These are phyloP conservation scores for Lasioglossum malachurum DNA, from an alignment of 2,888 invertebrate genomes.

Conservation along the genomic window DNA sequence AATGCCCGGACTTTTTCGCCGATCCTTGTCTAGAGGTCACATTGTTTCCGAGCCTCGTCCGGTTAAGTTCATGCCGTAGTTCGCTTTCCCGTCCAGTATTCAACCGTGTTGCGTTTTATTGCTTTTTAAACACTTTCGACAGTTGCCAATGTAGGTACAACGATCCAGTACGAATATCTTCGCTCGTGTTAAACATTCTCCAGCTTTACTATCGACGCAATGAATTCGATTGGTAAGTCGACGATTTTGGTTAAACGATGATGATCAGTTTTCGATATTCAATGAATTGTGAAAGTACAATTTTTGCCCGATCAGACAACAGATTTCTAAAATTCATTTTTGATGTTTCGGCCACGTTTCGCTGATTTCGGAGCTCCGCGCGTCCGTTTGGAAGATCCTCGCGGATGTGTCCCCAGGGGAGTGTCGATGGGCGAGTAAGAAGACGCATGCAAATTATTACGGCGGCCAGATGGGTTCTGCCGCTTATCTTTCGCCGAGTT, in stretches of 20 bases:
- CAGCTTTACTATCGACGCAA: too few relatives aligned
- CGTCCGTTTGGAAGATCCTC: neutral
- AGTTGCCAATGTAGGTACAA: neutral
- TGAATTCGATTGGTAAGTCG: too few relatives aligned
- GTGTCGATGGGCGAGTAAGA: slow-evolving; percentile 18
- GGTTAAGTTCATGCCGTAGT: neutral
- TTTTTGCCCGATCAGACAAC: neutral
- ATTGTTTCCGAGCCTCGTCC: neutral
- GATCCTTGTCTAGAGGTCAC: neutral
- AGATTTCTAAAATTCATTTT: neutral
- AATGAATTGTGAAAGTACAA: neutral
- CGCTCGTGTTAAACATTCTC: neutral
- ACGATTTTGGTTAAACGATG: too few relatives aligned
- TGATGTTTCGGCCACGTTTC: neutral
- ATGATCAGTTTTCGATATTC: too few relatives aligned
- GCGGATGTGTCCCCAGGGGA: slow-evolving; percentile 12
- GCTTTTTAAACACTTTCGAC: neutral
- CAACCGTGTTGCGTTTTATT: neutral
- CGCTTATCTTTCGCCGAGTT: slow-evolving; percentile 81
- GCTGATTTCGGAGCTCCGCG: neutral
- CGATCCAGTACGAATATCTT: neutral
- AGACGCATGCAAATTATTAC: slow-evolving; percentile 79
- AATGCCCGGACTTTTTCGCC: neutral
- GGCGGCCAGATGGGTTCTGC: slow-evolving; percentile 67
- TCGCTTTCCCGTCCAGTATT: neutral